These are phyloP conservation scores for Callospermophilus lateralis DNA, from an alignment of 2,113 vertebrate species.

Conservation along the genomic window DNA sequence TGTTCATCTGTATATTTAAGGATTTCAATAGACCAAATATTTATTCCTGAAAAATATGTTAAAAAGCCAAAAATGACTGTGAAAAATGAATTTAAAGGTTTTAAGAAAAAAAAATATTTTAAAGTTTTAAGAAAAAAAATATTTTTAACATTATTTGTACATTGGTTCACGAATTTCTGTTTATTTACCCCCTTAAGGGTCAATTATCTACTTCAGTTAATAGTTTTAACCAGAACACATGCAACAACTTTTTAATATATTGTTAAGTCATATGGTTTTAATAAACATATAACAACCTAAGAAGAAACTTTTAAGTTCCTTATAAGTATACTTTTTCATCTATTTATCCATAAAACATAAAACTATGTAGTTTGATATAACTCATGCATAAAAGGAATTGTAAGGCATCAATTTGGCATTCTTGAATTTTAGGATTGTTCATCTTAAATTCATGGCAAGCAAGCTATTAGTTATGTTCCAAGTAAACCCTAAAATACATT, in stretches of 20 bases:
- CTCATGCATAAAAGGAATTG: neutral
- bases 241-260: neutral
- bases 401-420: neutral
- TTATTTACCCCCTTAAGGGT: neutral
- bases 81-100: neutral
- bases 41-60: neutral
- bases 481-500: slow-evolving; percentile 67
- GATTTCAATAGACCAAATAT: neutral
- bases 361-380: neutral
- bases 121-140: neutral
- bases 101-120: neutral
- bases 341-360: neutral
- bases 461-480: slow-evolving; percentile 44
- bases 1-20: neutral
- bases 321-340: neutral
- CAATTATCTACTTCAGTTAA: neutral
- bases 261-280: neutral
- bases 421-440: slow-evolving; percentile 43
- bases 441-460: slow-evolving; percentile 42
- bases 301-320: neutral
- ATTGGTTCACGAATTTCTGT: neutral
- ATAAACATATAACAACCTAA: neutral
- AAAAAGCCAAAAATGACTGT: neutral
- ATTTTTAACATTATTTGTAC: neutral
- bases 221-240: neutral